These are phyloP conservation scores for Poliocrania exsul DNA, from an alignment of 2,797 vertebrate species.

Conservation along the genomic window DNA sequence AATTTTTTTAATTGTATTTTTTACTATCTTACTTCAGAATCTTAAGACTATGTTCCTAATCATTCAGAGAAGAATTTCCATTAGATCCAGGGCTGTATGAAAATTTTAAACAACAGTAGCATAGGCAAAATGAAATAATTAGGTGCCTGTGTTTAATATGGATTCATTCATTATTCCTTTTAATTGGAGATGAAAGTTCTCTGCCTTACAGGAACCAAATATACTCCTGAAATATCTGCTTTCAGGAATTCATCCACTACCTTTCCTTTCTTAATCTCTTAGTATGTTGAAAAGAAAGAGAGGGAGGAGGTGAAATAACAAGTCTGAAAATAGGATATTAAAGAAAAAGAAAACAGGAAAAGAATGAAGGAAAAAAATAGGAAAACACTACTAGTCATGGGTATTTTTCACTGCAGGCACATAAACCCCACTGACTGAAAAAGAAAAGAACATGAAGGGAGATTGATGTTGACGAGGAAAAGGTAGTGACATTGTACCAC, in stretches of 20 bases:
- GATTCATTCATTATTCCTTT: constrained; percentile 1
- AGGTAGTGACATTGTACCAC: neutral
- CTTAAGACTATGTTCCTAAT: neutral
- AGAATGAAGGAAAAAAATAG: neutral
- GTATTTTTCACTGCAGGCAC: neutral
- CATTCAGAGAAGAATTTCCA: neutral
- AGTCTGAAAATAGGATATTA: neutral
- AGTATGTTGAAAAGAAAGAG: neutral
- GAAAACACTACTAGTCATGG: neutral
- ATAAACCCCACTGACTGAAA: neutral
- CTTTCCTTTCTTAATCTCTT: neutral
- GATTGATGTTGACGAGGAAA: neutral
- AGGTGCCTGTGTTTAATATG: neutral
- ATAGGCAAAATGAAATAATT: neutral
- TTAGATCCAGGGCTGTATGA: neutral
- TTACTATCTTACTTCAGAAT: neutral
- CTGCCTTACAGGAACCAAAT: neutral
- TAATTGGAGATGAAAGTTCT: neutral
- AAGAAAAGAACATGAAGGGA: neutral
- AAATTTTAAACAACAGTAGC: neutral
- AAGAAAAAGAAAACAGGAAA: neutral
- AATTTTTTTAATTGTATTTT: neutral
- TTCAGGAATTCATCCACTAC: neutral
- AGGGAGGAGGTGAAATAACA: neutral
- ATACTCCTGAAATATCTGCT: neutral